Base-by-base conservation (phyloP, 2,888 invertebrate species). In the Drosophila mettleri region DNA sequence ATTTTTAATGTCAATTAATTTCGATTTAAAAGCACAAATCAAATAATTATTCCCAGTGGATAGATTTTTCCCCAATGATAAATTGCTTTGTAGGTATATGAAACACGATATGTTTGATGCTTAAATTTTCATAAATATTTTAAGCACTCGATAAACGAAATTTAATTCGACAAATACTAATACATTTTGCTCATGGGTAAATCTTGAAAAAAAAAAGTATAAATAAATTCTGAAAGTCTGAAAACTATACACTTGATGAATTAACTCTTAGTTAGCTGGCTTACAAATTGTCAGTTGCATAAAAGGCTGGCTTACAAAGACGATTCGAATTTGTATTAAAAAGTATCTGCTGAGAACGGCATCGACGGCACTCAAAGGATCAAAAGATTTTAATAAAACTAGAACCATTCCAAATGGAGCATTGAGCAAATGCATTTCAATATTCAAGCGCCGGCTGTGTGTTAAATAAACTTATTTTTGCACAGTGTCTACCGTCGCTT, bases 311-410 rank as follows among this genome's bases (percentile, higher is more conserved):
- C 9, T 6, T 5, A 4, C 43, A 31, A 27, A 27, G 27, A 0
- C 3, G 45, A 9, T 14, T 8, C 20, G 7, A 16, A 16, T 1
- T 16, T 22, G 18, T 20, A 33, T 22, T 33, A 9, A n/a, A 20
- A 20, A 6, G 4, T 9, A 31, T 29, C 29, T 12, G 46, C 12
- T 3, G 29, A 48, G 46, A 27, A 31, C n/a, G n/a, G n/a, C 31
- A 31, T 29, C 46, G 18, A 18, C 14, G 8, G 43, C 33, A 33
- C 41, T 49, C 49, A 38, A 36, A 36, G 36, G 48, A 46, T 57
- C 55, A 57, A 46, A 34, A 57, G 36, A 48, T 57, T 57, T 48
- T 18, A 33, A 43, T 43, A 54, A 54, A 22, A 41, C 49, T 18
- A 38, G 36, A 27, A 27, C 52, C 18, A 52, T 27, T 52, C 34